Conservation (phyloP, 2,113 vertebrate species). For the Anarhynchus alexandrinus region DNA sequence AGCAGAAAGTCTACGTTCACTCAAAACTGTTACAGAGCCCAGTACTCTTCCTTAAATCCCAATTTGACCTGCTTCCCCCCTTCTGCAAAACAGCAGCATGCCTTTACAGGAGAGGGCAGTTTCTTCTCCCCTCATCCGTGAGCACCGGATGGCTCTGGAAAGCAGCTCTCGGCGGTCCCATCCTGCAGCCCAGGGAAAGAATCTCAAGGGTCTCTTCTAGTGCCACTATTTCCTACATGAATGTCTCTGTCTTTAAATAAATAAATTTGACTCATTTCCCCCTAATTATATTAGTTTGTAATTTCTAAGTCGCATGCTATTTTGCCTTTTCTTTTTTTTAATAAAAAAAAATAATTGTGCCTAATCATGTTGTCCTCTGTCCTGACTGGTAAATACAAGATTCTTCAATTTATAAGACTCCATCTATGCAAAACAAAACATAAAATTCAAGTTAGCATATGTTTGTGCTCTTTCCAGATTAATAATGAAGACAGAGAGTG, state of each 20-base stretch:
- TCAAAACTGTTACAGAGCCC: not conserved
- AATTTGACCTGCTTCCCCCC: not conserved
- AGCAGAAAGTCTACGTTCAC: not conserved
- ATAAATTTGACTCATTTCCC: not conserved
- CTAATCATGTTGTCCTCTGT: not conserved
- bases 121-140: not conserved
- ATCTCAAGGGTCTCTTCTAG: not conserved
- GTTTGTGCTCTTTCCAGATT: not conserved
- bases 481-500: constrained; percentile 15
- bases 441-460: constrained; percentile 14
- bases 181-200: not conserved
- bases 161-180: not conserved
- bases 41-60: not conserved
- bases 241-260: not conserved
- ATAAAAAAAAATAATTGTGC: not conserved
- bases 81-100: not conserved
- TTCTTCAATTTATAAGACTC: not conserved
- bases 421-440: not conserved
- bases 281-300: not conserved
- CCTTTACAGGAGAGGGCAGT: not conserved
- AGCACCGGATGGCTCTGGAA: not conserved
- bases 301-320: not conserved
- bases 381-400: not conserved
- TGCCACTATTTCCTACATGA: not conserved
- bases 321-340: not conserved